A percentile compares a stretch with the other conserved stretches of the same genome.
Evolutionary conservation across 2,888 invertebrate species (phyloP).

Genomic region (Zele albiditarsus): DNA sequence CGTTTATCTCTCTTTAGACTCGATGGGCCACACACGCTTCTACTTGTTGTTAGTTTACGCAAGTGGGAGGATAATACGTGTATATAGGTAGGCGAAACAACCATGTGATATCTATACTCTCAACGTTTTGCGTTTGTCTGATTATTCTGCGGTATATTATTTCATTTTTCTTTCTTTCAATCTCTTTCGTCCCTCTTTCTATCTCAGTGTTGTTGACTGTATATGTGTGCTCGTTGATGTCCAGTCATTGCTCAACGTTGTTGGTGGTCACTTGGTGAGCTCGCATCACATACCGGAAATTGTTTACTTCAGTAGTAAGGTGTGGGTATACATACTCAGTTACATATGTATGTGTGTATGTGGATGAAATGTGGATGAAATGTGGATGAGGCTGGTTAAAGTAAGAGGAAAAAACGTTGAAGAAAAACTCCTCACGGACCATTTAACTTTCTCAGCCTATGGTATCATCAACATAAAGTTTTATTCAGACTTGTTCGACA

Average conservation of each 20-base stretch:
- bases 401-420: not conserved
- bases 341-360: too few relatives aligned
- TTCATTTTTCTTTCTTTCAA: not conserved
- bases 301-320: slow-evolving; percentile 21
- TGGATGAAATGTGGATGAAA: not conserved
- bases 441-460: too few relatives aligned
- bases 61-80: slow-evolving; percentile 39
- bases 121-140: not conserved
- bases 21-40: slow-evolving; percentile 47
- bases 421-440: not conserved
- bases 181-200: not conserved
- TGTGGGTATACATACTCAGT: not conserved
- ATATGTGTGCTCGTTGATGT: slow-evolving; percentile 13
- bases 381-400: too few relatives aligned
- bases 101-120: slow-evolving; percentile 19
- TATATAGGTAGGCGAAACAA: slow-evolving; percentile 29
- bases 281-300: slow-evolving; percentile 40
- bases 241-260: slow-evolving; percentile 45
- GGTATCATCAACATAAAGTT: too few relatives aligned
- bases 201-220: slow-evolving; percentile 1
- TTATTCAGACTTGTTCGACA: too few relatives aligned
- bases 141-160: not conserved
- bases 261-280: slow-evolving; percentile 35
- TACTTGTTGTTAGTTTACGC: slow-evolving; percentile 25
- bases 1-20: slow-evolving; percentile 18